These are phyloP conservation scores for Chunga burmeisteri DNA, from an alignment of 2,113 vertebrate species.

Conservation along the genomic window DNA sequence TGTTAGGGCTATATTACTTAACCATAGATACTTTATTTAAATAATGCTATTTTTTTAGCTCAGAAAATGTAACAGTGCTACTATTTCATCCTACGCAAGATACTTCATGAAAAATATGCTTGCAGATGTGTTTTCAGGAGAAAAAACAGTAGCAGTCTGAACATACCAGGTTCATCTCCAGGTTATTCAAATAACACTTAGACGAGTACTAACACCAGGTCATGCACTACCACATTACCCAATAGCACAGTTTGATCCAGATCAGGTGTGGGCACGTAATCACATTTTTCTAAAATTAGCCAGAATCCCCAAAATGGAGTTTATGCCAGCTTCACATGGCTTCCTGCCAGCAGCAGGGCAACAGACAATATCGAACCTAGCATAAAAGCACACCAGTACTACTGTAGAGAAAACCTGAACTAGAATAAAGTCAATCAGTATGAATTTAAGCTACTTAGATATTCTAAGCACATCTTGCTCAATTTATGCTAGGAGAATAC, in stretches of 20 bases:
- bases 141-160: neutral
- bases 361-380: neutral
- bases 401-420: neutral
- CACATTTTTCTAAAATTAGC: neutral
- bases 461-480: neutral
- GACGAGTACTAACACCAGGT: neutral
- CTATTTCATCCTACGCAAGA: neutral
- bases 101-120: neutral
- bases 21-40: neutral
- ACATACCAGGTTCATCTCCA: neutral
- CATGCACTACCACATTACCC: neutral
- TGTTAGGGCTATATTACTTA: neutral
- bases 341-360: neutral
- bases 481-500: neutral
- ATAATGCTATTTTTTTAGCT: neutral
- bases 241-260: neutral
- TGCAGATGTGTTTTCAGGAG: neutral
- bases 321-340: neutral
- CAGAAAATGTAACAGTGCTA: neutral
- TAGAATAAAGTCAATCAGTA: neutral
- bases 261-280: neutral
- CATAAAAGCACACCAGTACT: neutral
- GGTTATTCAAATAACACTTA: neutral
- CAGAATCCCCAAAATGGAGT: neutral
- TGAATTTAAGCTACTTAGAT: neutral